Evolutionary conservation across 2,888 invertebrate species (phyloP), one percentile per base, ranked within the genome.

Genomic region (Epistrophe eligans): DNA sequence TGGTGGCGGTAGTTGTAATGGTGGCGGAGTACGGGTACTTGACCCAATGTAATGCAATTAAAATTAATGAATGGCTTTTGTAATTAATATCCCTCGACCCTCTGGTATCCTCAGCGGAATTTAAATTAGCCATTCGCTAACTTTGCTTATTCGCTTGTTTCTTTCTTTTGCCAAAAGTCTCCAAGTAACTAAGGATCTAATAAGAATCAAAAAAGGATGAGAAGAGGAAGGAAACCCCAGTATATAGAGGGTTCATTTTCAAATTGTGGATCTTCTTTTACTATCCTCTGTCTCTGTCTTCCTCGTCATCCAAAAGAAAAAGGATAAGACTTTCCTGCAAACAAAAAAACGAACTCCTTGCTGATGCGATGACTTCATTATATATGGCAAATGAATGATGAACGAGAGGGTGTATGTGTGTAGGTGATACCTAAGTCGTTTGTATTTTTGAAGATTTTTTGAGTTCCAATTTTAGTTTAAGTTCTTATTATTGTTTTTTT

Each of bases 61-160:
- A 90, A 89, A 83, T 89, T 90, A 90, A 90, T 90, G 90, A 90
- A 90, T 90, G 89, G 89, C 89, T 89, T 90, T 89, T 89, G 89
- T 90, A 90, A 90, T 90, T 90, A 90, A 90, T 90, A 90, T 90
- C 88, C 88, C 84, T 89, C 88, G 90, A 90, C 88, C 88, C 84
- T 89, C 88, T 88, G 89, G 88, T 88, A 88, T 88, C 81, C 88
- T 81, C 85, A 72, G 50, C 57, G 89, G 90, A 89, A 89, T 89
- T 89, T 88, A 89, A 90, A 90, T 90, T 90, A 89, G 89, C 89
- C 88, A 77, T 77, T 80, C 74, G 79, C 83, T 83, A 76, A 83
- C 87, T 79, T 76, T 76, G 64, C 81, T 87, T 72, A 58, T 82
- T 83, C 77, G 70, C 82, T 77, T 82, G 38, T 40, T 55, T 43